phyloP scores from a whole-genome alignment of 1,140 invertebrate species.

The Drosophila arizonae region DNA sequence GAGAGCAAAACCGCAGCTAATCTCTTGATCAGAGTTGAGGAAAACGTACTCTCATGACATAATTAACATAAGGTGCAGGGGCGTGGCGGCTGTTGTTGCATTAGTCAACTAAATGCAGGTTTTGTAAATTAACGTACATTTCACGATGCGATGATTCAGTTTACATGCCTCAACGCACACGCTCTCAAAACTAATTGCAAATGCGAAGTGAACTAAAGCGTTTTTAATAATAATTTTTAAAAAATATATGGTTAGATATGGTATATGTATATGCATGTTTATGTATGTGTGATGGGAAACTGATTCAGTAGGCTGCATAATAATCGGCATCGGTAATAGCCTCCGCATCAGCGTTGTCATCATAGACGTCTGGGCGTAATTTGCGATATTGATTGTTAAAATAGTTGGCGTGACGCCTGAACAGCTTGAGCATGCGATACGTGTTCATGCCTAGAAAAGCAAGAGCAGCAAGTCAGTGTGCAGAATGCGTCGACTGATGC shows the following conservation, averaged over 20 bases:
- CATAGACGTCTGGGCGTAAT: slow-evolving; percentile 74
- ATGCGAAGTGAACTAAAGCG: slow-evolving; percentile 17
- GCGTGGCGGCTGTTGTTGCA: slow-evolving; percentile 25
- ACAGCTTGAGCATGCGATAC: slow-evolving; percentile 81
- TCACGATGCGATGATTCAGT: slow-evolving; percentile 47
- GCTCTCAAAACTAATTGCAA: slow-evolving; percentile 31
- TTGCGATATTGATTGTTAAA: slow-evolving; percentile 81
- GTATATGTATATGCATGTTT: not conserved
- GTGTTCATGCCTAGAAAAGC: slow-evolving; percentile 80
- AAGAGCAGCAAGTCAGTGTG: slow-evolving; percentile 50
- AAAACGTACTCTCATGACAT: slow-evolving; percentile 44
- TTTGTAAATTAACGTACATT: slow-evolving; percentile 35
- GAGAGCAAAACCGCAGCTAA: slow-evolving; percentile 33
- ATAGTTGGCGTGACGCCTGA: slow-evolving; percentile 79
- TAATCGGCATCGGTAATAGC: slow-evolving; percentile 32
- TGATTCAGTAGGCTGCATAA: slow-evolving; percentile 57
- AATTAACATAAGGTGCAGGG: slow-evolving; percentile 27
- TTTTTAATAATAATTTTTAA: slow-evolving; percentile 58
- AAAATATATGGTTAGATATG: slow-evolving; percentile 57
- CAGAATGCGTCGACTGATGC: slow-evolving; percentile 6
- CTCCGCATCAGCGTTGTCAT: slow-evolving; percentile 33
- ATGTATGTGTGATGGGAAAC: not conserved
- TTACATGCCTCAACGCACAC: slow-evolving; percentile 30
- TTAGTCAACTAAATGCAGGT: slow-evolving; percentile 37
- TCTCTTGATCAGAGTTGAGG: slow-evolving; percentile 39